Percentiles rank a stretch among this genome's conserved stretches.
phyloP scores from a whole-genome alignment of 2,888 invertebrate genomes.

The Dynastes grantii region DNA sequence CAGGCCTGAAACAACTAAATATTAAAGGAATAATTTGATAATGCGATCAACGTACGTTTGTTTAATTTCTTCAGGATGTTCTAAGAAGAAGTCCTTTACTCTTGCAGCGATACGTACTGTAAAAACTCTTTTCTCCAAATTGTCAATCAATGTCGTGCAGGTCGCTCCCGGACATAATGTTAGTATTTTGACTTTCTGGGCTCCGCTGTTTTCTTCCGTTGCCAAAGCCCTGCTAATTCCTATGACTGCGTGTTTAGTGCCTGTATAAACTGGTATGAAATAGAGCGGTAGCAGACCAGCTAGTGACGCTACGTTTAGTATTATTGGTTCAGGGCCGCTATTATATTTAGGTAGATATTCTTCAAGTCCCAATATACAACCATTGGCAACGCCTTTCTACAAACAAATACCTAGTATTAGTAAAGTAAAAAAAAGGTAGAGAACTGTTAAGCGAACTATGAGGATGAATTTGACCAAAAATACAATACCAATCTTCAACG shows the following conservation, averaged over 20 bases:
- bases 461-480: too few species aligned
- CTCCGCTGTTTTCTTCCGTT: neutral
- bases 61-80: constrained; percentile 9
- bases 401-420: neutral
- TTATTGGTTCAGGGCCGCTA: constrained; percentile 33
- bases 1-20: constrained; percentile 54
- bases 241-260: constrained; percentile 40
- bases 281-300: constrained; percentile 3
- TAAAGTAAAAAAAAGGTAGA: neutral
- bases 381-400: constrained; percentile 40
- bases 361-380: constrained; percentile 41
- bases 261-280: constrained; percentile 33
- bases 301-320: constrained; percentile 39
- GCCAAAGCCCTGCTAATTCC: constrained; percentile 20
- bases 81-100: constrained; percentile 3
- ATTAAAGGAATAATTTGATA: neutral
- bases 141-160: constrained; percentile 18
- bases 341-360: constrained; percentile 42
- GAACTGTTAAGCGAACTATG: neutral
- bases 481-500: too few species aligned
- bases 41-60: constrained; percentile 22
- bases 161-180: constrained; percentile 41
- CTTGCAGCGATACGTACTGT: constrained; percentile 3
- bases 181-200: constrained; percentile 33
- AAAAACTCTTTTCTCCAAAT: neutral